phyloP scores from a whole-genome alignment of 2,797 vertebrate species.

The Acanthopagrus latus region DNA sequence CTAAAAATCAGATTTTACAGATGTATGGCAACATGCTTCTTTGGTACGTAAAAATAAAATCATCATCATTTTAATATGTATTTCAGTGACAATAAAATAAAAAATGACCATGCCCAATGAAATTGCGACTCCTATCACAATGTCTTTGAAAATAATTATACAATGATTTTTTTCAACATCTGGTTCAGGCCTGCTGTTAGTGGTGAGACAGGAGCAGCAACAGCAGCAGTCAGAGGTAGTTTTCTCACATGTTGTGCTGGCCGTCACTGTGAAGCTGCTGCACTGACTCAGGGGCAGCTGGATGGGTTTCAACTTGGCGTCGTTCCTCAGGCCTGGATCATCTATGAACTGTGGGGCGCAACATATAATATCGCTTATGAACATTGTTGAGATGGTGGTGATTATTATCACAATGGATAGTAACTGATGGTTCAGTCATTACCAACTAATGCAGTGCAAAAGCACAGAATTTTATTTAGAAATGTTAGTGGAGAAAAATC shows the following conservation, averaged over 20 bases:
- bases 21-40: too few species aligned
- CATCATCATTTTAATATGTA: too few species aligned
- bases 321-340: constrained; percentile 84
- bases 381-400: neutral
- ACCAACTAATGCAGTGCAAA: neutral
- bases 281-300: constrained; percentile 83
- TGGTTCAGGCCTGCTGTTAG: too few species aligned
- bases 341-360: constrained; percentile 80
- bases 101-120: too few species aligned
- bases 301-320: constrained; percentile 81
- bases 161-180: too few species aligned
- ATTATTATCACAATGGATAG: neutral
- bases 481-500: neutral
- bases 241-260: constrained; percentile 59
- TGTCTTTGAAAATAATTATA: too few species aligned
- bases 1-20: too few species aligned
- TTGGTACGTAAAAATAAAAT: too few species aligned
- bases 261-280: constrained; percentile 38
- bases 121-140: too few species aligned
- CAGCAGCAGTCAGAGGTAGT: neutral
- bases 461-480: neutral
- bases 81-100: too few species aligned
- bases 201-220: neutral
- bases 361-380: neutral
- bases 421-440: neutral